These are phyloP conservation scores for Drosophila arizonae DNA, from an alignment of 1,140 invertebrate species.

Conservation along the genomic window DNA sequence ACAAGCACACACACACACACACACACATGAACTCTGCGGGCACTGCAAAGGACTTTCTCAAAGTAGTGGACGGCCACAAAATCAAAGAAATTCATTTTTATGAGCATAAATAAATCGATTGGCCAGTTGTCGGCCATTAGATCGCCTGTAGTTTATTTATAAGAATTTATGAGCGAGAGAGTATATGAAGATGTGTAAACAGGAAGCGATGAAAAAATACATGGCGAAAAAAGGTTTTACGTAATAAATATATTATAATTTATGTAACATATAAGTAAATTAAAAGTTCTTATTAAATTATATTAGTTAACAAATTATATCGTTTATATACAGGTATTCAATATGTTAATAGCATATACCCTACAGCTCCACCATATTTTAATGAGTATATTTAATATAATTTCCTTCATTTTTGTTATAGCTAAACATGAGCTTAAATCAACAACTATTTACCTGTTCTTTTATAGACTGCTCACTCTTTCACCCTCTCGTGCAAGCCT, in stretches of 20 bases:
- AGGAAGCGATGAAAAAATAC: no score
- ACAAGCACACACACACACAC: not conserved
- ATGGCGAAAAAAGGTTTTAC: no score
- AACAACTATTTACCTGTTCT: slow-evolving; percentile 38
- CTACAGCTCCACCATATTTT: not conserved
- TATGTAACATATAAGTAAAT: no score
- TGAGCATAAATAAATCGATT: not conserved
- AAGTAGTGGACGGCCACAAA: slow-evolving; percentile 7
- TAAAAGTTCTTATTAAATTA: no score
- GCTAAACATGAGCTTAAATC: slow-evolving; percentile 8
- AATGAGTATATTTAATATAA: not conserved
- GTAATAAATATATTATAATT: no score
- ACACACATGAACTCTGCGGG: not conserved
- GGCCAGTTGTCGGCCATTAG: not conserved
- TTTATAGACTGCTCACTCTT: not conserved
- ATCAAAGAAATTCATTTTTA: slow-evolving; percentile 3
- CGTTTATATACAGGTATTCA: no score
- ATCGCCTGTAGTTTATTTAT: not conserved
- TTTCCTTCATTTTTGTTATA: not conserved
- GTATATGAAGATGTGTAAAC: no score
- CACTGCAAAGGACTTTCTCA: not conserved
- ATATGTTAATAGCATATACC: no score
- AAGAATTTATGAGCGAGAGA: not conserved
- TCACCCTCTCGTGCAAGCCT: slow-evolving; percentile 5
- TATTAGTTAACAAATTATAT: no score